These are phyloP conservation scores for Parnassius glacialis DNA, from an alignment of 2,888 invertebrate species.

Conservation along the genomic window DNA sequence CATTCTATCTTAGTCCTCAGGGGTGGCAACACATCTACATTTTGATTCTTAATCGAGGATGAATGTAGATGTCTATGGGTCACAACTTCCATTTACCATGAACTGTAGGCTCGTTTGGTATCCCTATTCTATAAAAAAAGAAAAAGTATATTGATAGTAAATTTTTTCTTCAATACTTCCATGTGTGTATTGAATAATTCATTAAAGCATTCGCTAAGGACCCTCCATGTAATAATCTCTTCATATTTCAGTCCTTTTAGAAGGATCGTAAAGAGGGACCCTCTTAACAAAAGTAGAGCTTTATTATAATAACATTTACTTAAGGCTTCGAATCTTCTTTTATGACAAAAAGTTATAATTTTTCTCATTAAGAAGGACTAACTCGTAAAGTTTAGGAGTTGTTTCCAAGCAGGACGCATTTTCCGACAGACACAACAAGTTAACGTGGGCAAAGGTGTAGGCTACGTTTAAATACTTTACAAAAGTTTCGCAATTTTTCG, in stretches of 20 bases:
- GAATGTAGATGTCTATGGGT: too few relatives aligned
- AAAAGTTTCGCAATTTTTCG: background rate
- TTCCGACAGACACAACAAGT: background rate
- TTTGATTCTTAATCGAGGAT: too few relatives aligned
- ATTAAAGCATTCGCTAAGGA: conserved; percentile 10
- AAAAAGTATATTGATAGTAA: too few relatives aligned
- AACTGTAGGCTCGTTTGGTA: too few relatives aligned
- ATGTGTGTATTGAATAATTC: conserved; percentile 3
- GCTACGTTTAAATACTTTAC: background rate
- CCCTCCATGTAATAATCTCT: conserved; percentile 8
- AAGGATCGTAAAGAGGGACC: background rate
- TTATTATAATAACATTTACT: conserved; percentile 23
- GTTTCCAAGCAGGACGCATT: conserved; percentile 4
- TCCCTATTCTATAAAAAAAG: too few relatives aligned
- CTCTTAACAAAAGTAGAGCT: conserved; percentile 15
- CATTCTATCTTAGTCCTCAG: too few relatives aligned
- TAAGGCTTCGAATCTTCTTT: conserved; percentile 21
- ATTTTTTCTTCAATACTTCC: too few relatives aligned
- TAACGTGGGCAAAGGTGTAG: conserved; percentile 1
- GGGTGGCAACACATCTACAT: too few relatives aligned
- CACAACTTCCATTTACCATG: too few relatives aligned
- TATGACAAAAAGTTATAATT: conserved; percentile 25
- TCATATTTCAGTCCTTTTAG: conserved; percentile 14
- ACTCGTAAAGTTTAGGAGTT: conserved; percentile 16
- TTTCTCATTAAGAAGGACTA: conserved; percentile 23